Evolutionary conservation across 2,888 invertebrate species (phyloP).

Genomic region (Polydrusus pterygomalis): DNA sequence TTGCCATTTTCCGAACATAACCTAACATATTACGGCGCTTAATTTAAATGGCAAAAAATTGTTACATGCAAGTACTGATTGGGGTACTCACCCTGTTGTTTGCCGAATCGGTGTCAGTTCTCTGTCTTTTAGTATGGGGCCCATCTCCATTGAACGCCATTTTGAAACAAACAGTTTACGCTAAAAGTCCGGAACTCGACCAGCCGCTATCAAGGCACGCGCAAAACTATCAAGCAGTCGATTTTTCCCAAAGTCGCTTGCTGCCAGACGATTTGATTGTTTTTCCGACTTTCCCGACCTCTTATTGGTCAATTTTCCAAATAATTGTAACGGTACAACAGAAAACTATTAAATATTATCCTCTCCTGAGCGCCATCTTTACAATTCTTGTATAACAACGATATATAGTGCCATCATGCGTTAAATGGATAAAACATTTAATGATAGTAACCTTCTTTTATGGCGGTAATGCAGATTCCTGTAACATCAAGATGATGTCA

Average conservation of each 20-base stretch:
- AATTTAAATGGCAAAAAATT: constrained; percentile 18
- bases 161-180: constrained; percentile 74
- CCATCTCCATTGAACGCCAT: constrained; percentile 84
- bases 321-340: not conserved
- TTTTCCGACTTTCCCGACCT: constrained; percentile 29
- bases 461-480: constrained; percentile 9
- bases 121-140: constrained; percentile 72
- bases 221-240: constrained; percentile 67
- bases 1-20: constrained; percentile 37
- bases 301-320: constrained; percentile 12
- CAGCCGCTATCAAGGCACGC: constrained; percentile 68
- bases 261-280: constrained; percentile 36
- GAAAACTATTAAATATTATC: not conserved
- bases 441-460: not conserved
- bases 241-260: constrained; percentile 48
- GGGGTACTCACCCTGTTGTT: constrained; percentile 71
- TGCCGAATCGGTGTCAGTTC: constrained; percentile 71
- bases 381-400: not conserved
- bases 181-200: constrained; percentile 60
- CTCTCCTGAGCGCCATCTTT: constrained; percentile 1
- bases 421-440: too few species aligned
- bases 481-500: constrained; percentile 31
- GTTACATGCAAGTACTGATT: not conserved
- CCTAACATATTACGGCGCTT: constrained; percentile 46
- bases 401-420: not conserved